Evolutionary conservation across 2,888 invertebrate species (phyloP).

Genomic region (Orthosia gracilis): DNA sequence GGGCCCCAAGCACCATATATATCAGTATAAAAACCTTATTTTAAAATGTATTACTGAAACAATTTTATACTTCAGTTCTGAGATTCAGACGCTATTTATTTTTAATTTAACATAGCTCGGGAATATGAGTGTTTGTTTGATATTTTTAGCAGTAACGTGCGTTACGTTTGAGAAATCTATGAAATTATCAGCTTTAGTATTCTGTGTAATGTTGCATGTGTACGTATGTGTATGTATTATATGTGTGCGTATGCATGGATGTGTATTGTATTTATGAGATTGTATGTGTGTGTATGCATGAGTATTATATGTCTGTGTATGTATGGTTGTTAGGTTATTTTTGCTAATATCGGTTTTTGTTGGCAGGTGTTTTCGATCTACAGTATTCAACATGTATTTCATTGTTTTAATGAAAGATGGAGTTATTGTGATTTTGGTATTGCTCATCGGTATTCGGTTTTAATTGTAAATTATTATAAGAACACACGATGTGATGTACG

Average conservation of each 20-base stretch:
- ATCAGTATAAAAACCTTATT: slow-evolving; percentile 22
- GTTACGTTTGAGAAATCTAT: slow-evolving; percentile 58
- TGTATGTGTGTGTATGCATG: neutral
- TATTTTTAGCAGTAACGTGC: slow-evolving; percentile 66
- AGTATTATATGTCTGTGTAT: slow-evolving; percentile 6
- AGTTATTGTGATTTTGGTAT: slow-evolving; percentile 34
- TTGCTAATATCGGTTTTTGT: slow-evolving; percentile 37
- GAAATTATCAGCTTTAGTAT: slow-evolving; percentile 57
- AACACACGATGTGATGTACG: neutral
- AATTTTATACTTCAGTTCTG: slow-evolving; percentile 54
- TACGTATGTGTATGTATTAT: slow-evolving; percentile 6
- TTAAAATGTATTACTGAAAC: slow-evolving; percentile 44
- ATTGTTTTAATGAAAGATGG: slow-evolving; percentile 38
- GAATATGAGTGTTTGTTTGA: slow-evolving; percentile 65
- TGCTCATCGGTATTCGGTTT: slow-evolving; percentile 28
- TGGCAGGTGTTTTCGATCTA: slow-evolving; percentile 53
- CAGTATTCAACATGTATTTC: slow-evolving; percentile 27
- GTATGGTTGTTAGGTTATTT: slow-evolving; percentile 43
- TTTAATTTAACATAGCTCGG: slow-evolving; percentile 62
- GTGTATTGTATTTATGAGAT: neutral
- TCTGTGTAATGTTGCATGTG: slow-evolving; percentile 26
- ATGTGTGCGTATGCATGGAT: neutral
- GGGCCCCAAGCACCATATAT: neutral
- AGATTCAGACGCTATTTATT: slow-evolving; percentile 65
- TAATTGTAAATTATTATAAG: slow-evolving; percentile 16